phyloP scores from a whole-genome alignment of 2,888 invertebrate species.

The Mellilla xanthometata region DNA sequence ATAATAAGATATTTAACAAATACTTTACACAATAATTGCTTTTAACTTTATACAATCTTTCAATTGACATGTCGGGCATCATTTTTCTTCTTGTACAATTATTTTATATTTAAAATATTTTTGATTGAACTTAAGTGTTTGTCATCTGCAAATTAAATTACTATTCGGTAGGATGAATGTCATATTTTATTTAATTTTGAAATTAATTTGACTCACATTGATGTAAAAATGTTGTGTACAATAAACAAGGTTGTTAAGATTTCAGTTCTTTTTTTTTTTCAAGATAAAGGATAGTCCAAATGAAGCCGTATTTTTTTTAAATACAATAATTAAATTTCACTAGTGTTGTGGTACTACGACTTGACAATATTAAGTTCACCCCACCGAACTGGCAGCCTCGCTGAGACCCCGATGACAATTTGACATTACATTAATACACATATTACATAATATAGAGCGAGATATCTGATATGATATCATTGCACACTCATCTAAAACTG shows the following conservation, averaged over 20 bases:
- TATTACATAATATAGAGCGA: constrained; percentile 10
- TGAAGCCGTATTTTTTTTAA: too few species aligned
- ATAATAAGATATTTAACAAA: constrained; percentile 26
- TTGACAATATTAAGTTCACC: too few species aligned
- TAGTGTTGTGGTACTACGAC: too few species aligned
- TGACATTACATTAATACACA: background rate
- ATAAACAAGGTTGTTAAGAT: too few species aligned
- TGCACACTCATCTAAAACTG: constrained; percentile 35
- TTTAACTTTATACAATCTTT: constrained; percentile 72
- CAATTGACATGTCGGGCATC: constrained; percentile 79
- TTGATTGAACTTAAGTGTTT: constrained; percentile 27
- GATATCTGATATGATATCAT: constrained; percentile 3
- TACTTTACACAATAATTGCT: constrained; percentile 44
- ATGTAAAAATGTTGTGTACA: too few species aligned
- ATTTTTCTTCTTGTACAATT: constrained; percentile 77
- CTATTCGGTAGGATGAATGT: constrained; percentile 35
- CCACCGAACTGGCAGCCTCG: constrained; percentile 23
- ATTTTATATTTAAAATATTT: constrained; percentile 37
- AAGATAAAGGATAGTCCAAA: too few species aligned
- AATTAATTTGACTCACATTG: constrained; percentile 1
- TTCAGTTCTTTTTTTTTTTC: too few species aligned
- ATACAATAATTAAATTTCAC: too few species aligned
- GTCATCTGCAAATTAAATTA: constrained; percentile 46
- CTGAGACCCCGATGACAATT: constrained; percentile 19
- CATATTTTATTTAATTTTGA: background rate